These are phyloP conservation scores for Tursiops truncatus DNA, from an alignment of 2,113 vertebrate species.

Conservation along the genomic window DNA sequence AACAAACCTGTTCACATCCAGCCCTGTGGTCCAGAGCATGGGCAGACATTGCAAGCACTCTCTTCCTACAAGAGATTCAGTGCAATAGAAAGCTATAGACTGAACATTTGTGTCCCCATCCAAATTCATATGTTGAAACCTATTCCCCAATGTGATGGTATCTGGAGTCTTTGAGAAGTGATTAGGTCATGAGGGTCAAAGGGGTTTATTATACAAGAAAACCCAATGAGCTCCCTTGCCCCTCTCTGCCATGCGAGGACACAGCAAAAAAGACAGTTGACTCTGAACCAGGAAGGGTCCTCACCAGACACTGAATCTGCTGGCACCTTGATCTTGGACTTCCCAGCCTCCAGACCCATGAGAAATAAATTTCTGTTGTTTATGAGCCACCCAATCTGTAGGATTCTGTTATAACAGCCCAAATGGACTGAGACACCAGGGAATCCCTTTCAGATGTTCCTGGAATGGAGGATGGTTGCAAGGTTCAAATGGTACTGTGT, in stretches of 20 bases:
- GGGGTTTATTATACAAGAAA: not conserved
- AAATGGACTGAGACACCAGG: fast-evolving
- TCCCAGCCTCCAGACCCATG: not conserved
- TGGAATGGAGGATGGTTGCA: not conserved
- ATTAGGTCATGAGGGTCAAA: not conserved
- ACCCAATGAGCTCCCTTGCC: too few relatives aligned
- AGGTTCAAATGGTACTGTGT: not conserved
- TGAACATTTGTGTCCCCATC: not conserved
- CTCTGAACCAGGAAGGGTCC: not conserved
- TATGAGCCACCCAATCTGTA: not conserved
- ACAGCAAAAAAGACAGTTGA: too few relatives aligned
- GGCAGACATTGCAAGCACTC: not conserved
- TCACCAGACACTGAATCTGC: not conserved
- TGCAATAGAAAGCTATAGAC: not conserved
- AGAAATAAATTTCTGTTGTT: not conserved
- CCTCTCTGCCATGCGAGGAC: not conserved
- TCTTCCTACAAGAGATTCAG: not conserved
- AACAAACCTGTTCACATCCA: not conserved
- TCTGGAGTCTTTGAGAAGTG: not conserved
- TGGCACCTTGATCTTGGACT: not conserved
- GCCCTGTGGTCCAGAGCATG: not conserved
- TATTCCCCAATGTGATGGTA: not conserved
- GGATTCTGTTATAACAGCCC: not conserved
- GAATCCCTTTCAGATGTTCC: too few relatives aligned
- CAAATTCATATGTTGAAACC: not conserved